A percentile compares a stretch with the other conserved stretches of the same genome.
phyloP scores from a whole-genome alignment of 1,140 invertebrate genomes.

The Ceratina calcarata region DNA sequence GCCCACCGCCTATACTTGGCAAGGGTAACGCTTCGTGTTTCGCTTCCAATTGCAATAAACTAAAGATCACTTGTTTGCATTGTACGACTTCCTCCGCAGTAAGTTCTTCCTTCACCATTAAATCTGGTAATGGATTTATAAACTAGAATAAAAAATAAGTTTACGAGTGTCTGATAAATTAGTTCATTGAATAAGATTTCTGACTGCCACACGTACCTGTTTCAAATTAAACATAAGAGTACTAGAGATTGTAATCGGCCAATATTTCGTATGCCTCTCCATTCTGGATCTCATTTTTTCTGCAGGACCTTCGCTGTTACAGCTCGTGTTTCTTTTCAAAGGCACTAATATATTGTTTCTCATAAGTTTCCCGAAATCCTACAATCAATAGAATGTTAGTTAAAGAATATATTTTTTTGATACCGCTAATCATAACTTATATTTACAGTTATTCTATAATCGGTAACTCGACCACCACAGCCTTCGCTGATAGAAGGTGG shows the following conservation, averaged over 20 bases:
- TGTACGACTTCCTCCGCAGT: conserved; percentile 92
- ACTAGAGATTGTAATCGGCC: conserved; percentile 95
- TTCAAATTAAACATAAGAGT: conserved; percentile 94
- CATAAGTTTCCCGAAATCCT: conserved; percentile 95
- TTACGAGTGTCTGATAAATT: not conserved
- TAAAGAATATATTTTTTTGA: not conserved
- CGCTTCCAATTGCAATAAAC: conserved; percentile 90
- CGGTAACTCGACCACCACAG: conserved; percentile 94
- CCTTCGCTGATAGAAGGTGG: conserved; percentile 97
- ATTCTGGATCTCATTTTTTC: conserved; percentile 86
- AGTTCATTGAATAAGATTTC: conserved; percentile 10
- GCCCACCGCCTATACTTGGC: conserved; percentile 81
- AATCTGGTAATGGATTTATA: conserved; percentile 88
- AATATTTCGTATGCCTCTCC: conserved; percentile 91
- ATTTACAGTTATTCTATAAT: conserved; percentile 89
- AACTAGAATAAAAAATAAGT: conserved; percentile 80
- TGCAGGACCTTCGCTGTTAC: conserved; percentile 78
- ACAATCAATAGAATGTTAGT: conserved; percentile 26
- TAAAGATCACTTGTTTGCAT: conserved; percentile 93
- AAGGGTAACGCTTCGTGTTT: conserved; percentile 90
- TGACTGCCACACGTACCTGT: conserved; percentile 81
- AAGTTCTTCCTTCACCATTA: conserved; percentile 91
- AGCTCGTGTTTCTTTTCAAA: conserved; percentile 78
- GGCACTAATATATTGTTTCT: conserved; percentile 91
- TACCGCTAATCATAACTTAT: not conserved